A percentile compares a stretch with the other conserved stretches of the same genome.
Conservation (phyloP, 2,888 invertebrate species). For the Cremastinae sp. region DNA sequence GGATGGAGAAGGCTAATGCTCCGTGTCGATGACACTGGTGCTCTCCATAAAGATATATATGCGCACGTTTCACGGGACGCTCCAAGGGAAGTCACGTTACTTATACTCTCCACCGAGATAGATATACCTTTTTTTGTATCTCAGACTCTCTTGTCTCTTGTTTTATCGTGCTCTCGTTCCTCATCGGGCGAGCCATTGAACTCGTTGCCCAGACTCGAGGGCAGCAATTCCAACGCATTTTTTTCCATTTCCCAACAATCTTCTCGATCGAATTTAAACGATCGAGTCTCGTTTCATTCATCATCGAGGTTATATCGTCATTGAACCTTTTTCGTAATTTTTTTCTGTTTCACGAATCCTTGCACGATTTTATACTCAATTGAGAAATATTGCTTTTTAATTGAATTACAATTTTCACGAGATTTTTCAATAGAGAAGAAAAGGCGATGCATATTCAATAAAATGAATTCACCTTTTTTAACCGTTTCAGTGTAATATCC, state of each 20-base stretch:
- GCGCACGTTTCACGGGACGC: conserved; percentile 37
- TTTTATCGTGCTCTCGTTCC: conserved; percentile 35
- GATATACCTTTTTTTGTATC: conserved; percentile 45
- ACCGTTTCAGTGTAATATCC: no score
- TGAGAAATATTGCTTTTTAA: no score
- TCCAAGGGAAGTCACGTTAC: conserved; percentile 56
- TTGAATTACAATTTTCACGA: no score
- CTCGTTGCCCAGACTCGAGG: conserved; percentile 61
- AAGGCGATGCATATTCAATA: no score
- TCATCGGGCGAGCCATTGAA: conserved; percentile 62
- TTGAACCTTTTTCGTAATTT: no score
- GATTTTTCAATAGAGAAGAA: no score
- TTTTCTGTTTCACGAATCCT: background rate
- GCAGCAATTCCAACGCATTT: conserved; percentile 67
- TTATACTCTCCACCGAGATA: conserved; percentile 60
- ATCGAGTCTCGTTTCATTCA: conserved; percentile 22
- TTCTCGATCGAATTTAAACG: conserved; percentile 43
- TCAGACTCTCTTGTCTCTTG: conserved; percentile 65
- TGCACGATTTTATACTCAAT: no score
- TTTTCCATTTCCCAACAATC: background rate
- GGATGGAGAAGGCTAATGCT: conserved; percentile 14
- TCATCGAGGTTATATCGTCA: conserved; percentile 10
- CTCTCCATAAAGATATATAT: conserved; percentile 74
- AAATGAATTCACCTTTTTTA: no score
- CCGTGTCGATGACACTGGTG: conserved; percentile 73